Percentiles rank a stretch among this genome's conserved stretches.
phyloP scores from a whole-genome alignment of 2,797 vertebrate genomes.

The Hypotaenidia philippensis region DNA sequence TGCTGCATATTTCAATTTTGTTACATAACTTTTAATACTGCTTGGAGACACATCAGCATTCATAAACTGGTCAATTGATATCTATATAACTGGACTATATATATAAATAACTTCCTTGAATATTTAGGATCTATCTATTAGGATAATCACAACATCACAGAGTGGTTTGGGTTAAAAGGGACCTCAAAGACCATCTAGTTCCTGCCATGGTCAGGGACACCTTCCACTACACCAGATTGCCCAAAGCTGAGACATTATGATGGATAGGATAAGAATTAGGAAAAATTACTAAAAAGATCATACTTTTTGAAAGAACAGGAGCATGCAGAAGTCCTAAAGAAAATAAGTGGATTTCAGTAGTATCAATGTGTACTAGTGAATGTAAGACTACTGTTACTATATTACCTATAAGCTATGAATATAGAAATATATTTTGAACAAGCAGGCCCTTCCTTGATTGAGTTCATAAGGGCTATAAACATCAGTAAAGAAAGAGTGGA shows the following conservation, averaged over 20 bases:
- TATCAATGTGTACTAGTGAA: background rate
- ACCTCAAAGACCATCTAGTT: no score
- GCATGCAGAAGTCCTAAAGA: background rate
- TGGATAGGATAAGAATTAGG: background rate
- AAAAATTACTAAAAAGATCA: background rate
- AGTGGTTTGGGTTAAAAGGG: no score
- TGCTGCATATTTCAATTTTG: background rate
- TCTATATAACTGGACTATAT: background rate
- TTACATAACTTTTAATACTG: background rate
- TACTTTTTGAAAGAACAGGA: constrained; percentile 2
- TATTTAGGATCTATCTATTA: background rate
- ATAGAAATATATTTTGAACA: constrained; percentile 30
- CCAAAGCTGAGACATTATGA: background rate
- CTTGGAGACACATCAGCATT: background rate
- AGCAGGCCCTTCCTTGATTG: background rate
- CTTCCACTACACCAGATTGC: no score
- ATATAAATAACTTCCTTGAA: background rate
- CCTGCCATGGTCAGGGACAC: no score
- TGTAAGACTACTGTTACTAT: background rate
- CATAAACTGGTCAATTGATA: background rate
- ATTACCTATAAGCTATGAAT: background rate
- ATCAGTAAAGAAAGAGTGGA: background rate
- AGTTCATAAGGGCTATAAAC: background rate
- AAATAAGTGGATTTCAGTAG: constrained; percentile 13
- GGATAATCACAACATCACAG: background rate